Percentiles rank a stretch among this genome's conserved stretches.
These are phyloP conservation scores for Diadumene lineata DNA, from an alignment of 92 coral and sea anemone species.

Conservation along the genomic window DNA sequence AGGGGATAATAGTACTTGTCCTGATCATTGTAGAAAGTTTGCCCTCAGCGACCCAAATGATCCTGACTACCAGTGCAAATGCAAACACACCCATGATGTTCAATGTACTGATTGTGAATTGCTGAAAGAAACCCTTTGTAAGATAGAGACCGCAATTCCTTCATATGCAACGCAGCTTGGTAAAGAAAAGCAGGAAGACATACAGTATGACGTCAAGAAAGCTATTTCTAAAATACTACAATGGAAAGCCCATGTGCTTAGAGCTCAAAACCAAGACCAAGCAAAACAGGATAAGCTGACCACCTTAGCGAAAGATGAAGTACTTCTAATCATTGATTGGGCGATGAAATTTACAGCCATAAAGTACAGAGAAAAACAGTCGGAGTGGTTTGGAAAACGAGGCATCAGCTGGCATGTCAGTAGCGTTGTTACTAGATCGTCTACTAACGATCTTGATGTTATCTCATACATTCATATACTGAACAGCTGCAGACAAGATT, in stretches of 20 bases:
- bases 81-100: slow-evolving; percentile 46
- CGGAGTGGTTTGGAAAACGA: too few relatives aligned
- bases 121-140: slow-evolving; percentile 9
- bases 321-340: slow-evolving; percentile 34
- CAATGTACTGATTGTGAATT: slow-evolving; percentile 50
- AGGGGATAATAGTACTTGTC: slow-evolving; percentile 31
- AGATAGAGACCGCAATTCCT: neutral
- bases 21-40: slow-evolving; percentile 48
- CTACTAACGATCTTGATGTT: too few relatives aligned
- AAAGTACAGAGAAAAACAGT: slow-evolving; percentile 44
- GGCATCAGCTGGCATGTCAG: too few relatives aligned
- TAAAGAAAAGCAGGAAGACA: slow-evolving; percentile 3
- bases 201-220: slow-evolving; percentile 30
- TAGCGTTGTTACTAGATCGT: too few relatives aligned
- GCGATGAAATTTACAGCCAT: slow-evolving; percentile 47
- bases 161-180: neutral
- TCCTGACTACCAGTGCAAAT: slow-evolving; percentile 34
- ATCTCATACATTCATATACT: too few relatives aligned
- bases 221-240: slow-evolving; percentile 28
- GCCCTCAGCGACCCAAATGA: slow-evolving; percentile 60
- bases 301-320: neutral
- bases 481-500: too few relatives aligned
- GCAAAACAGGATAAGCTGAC: slow-evolving; percentile 26
- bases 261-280: slow-evolving; percentile 42
- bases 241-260: slow-evolving; percentile 49